Percentiles rank a stretch among this genome's conserved stretches.
Evolutionary conservation across 2,888 invertebrate genomes (phyloP).

Genomic region (Lacanobia oleracea): DNA sequence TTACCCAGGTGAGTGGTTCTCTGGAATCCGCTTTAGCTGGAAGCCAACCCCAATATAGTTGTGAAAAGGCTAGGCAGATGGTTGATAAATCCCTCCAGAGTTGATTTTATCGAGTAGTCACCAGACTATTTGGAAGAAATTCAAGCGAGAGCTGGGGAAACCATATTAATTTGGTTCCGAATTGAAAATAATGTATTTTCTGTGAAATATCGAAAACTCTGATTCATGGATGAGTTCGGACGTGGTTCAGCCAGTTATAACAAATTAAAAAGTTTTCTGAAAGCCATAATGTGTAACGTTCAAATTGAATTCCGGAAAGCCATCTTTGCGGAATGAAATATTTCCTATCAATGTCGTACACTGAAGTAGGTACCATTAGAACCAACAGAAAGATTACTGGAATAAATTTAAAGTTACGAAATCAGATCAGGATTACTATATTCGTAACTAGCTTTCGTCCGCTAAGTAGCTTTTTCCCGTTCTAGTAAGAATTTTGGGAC

Average conservation of each 20-base stretch:
- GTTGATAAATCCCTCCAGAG: neutral
- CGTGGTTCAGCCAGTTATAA: neutral
- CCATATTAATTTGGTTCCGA: neutral
- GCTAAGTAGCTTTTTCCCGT: too few species aligned
- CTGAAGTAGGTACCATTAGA: neutral
- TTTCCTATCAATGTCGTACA: neutral
- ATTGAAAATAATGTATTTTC: slow-evolving; percentile 27
- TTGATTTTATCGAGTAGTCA: neutral
- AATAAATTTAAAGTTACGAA: neutral
- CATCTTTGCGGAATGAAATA: neutral
- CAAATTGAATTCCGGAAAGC: neutral
- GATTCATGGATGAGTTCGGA: neutral
- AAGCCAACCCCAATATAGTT: too few species aligned
- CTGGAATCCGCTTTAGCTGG: too few species aligned
- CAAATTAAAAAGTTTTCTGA: neutral
- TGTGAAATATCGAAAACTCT: slow-evolving; percentile 23
- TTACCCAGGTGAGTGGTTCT: too few species aligned
- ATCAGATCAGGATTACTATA: neutral
- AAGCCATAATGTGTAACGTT: neutral
- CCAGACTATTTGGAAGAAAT: neutral
- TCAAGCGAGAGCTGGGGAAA: neutral
- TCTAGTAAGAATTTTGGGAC: too few species aligned
- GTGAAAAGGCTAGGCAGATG: too few species aligned
- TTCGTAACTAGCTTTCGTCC: too few species aligned
- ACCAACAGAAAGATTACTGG: neutral